Conservation (phyloP, 2,113 vertebrate genomes). For the Labeo catla region DNA sequence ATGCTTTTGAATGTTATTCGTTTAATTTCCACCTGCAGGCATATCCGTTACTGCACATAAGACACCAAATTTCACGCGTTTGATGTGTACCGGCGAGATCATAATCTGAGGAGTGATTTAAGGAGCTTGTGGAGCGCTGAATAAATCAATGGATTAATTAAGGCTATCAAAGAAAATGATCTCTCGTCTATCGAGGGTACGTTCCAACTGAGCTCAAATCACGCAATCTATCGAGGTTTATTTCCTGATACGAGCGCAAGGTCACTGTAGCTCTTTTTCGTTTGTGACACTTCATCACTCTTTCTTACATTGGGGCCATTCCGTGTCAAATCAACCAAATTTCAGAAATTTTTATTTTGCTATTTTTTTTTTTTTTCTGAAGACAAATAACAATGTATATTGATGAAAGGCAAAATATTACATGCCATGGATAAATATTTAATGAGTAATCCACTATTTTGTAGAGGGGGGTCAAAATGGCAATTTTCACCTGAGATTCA, state of each 20-base stretch:
- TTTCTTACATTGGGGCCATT: not conserved
- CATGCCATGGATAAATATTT: too few species aligned
- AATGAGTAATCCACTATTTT: too few species aligned
- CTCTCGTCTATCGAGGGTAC: conserved; percentile 29
- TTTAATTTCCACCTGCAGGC: conserved; percentile 45
- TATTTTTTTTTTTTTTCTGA: too few species aligned
- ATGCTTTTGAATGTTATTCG: conserved; percentile 36
- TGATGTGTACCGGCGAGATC: conserved; percentile 43
- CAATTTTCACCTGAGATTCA: too few species aligned
- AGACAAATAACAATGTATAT: too few species aligned
- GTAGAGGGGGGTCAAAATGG: too few species aligned
- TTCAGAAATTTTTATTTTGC: too few species aligned
- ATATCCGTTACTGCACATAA: conserved; percentile 11
- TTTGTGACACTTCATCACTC: not conserved
- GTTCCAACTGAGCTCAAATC: conserved; percentile 29
- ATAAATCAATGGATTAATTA: conserved; percentile 54
- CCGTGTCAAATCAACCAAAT: too few species aligned
- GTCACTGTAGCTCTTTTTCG: conserved; percentile 26
- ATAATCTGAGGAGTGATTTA: conserved; percentile 44
- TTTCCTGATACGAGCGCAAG: conserved; percentile 40
- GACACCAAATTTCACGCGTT: conserved; percentile 23
- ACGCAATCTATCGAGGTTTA: conserved; percentile 40
- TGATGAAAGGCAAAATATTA: too few species aligned
- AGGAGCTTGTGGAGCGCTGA: conserved; percentile 39
- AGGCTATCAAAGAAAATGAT: conserved; percentile 43